Conservation (phyloP, 2,797 vertebrate species). For the Pangasius krempfi region DNA sequence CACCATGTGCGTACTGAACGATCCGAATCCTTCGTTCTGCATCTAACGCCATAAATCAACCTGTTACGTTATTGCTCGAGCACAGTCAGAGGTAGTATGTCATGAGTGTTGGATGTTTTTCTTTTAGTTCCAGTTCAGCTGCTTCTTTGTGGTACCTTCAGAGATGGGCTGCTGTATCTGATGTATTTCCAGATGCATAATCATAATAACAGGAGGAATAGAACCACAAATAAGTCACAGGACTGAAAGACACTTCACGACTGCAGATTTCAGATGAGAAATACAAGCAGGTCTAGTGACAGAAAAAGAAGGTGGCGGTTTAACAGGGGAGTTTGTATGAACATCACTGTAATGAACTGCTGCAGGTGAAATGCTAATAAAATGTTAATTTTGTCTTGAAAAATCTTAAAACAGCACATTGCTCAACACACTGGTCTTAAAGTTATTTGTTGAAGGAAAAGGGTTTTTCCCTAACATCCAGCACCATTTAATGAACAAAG, state of each 20-base stretch:
- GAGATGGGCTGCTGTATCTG: not conserved
- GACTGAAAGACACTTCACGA: not conserved
- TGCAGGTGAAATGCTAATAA: slow-evolving; percentile 7
- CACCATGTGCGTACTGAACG: too few relatives aligned
- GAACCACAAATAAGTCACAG: not conserved
- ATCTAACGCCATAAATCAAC: too few relatives aligned
- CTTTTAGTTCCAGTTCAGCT: not conserved
- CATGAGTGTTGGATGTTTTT: not conserved
- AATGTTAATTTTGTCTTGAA: not conserved
- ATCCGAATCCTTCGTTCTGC: too few relatives aligned
- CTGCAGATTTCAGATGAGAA: not conserved
- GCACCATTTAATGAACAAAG: not conserved
- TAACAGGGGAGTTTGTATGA: not conserved
- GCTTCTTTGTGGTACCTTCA: not conserved
- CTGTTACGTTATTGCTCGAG: too few relatives aligned
- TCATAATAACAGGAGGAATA: not conserved
- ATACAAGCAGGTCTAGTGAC: not conserved
- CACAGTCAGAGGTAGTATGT: not conserved
- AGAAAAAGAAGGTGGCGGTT: not conserved
- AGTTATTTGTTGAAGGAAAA: not conserved
- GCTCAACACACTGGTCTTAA: not conserved
- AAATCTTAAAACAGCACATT: not conserved
- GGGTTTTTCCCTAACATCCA: too few relatives aligned
- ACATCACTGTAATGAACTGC: not conserved
- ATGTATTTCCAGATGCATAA: not conserved